phyloP scores from a whole-genome alignment of 2,888 invertebrate genomes.

The Drosophila emarginata region DNA sequence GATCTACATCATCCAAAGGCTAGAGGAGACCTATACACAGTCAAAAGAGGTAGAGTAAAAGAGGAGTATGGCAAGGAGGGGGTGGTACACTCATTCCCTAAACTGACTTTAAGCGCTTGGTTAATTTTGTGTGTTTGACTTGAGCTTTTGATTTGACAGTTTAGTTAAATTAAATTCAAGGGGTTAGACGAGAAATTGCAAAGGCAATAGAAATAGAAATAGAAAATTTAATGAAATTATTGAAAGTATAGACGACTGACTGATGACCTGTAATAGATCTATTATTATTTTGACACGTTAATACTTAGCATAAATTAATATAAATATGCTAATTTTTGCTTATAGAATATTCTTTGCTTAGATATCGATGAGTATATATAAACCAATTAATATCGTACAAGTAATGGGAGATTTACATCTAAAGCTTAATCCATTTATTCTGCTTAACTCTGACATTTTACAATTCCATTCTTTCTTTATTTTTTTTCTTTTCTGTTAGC shows the following conservation, averaged over 20 bases:
- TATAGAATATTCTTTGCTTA: too few relatives aligned
- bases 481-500: too few relatives aligned
- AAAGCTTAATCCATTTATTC: too few relatives aligned
- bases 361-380: too few relatives aligned
- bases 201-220: conserved; percentile 34
- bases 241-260: not conserved
- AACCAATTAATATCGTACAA: too few relatives aligned
- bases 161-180: conserved; percentile 75
- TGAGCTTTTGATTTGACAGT: conserved; percentile 76
- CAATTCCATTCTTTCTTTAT: too few relatives aligned
- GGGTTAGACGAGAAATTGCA: conserved; percentile 1
- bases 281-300: not conserved
- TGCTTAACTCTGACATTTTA: too few relatives aligned
- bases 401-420: too few relatives aligned
- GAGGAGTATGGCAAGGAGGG: not conserved
- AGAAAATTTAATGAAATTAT: not conserved
- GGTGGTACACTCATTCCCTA: conserved; percentile 14
- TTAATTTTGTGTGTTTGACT: conserved; percentile 57
- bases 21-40: not conserved
- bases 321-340: too few relatives aligned
- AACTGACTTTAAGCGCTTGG: conserved; percentile 69
- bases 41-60: not conserved
- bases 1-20: not conserved
- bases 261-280: not conserved
- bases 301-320: too few relatives aligned